phyloP scores from a whole-genome alignment of 1,140 invertebrate species.

The Hermatobates lingyangjiaoensis region DNA sequence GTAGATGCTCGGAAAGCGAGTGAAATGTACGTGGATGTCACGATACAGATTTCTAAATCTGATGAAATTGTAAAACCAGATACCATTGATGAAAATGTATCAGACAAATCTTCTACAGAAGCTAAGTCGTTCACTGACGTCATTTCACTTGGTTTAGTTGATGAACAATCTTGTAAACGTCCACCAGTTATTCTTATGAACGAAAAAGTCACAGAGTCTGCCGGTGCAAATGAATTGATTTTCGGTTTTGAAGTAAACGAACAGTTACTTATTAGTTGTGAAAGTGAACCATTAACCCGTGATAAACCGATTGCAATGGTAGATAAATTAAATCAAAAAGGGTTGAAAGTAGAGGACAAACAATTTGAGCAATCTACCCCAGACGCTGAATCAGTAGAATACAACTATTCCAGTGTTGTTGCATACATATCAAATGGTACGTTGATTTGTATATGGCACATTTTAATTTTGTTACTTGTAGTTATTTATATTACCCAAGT shows the following conservation, averaged over 20 bases:
- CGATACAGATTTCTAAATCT: constrained; percentile 8
- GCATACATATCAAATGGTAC: too few species aligned
- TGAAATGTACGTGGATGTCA: constrained; percentile 14
- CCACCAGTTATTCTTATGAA: constrained; percentile 16
- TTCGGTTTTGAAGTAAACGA: constrained; percentile 18
- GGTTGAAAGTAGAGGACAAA: too few species aligned
- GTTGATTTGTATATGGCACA: too few species aligned
- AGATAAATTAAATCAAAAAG: too few species aligned
- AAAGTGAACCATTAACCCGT: too few species aligned
- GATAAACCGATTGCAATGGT: too few species aligned
- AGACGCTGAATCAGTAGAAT: too few species aligned
- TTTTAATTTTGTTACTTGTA: too few species aligned
- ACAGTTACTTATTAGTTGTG: constrained; percentile 6
- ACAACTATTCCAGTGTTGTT: too few species aligned
- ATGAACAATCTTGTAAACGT: constrained; percentile 4
- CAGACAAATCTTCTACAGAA: constrained; percentile 8
- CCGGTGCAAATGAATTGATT: constrained; percentile 9
- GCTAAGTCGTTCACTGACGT: constrained; percentile 1
- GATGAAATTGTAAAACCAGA: constrained; percentile 6
- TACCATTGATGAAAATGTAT: constrained; percentile 13
- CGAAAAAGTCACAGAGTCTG: constrained; percentile 1
- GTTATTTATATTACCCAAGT: too few species aligned
- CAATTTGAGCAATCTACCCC: too few species aligned
- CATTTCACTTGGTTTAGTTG: neutral
- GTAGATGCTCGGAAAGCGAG: neutral